Conservation (phyloP, 2,113 vertebrate genomes). For the Oreochromis aureus region DNA sequence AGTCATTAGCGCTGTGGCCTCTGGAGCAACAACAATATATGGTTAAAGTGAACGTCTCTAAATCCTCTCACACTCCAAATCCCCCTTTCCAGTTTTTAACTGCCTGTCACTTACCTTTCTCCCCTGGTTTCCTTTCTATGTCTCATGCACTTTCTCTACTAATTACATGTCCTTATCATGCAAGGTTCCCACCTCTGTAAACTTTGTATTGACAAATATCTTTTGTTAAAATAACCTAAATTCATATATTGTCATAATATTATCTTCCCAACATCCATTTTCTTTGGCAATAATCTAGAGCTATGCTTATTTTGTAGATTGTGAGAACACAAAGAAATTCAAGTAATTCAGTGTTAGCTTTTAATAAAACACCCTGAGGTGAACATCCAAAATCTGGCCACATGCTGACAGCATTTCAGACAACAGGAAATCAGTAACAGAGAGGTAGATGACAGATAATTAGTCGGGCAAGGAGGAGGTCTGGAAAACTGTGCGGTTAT, state of each 20-base stretch:
- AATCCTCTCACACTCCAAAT: background rate
- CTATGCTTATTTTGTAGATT: background rate
- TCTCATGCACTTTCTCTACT: background rate
- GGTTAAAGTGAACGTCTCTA: background rate
- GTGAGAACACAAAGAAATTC: background rate
- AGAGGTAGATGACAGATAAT: background rate
- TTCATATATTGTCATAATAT: background rate
- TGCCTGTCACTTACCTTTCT: background rate
- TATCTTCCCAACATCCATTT: background rate
- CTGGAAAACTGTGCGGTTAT: slow-evolving; percentile 1
- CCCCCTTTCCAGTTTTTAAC: background rate
- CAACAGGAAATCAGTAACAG: background rate
- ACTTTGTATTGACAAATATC: background rate
- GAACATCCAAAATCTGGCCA: background rate
- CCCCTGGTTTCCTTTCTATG: background rate
- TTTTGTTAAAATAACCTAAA: background rate
- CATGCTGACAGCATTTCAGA: background rate
- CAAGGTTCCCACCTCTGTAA: background rate
- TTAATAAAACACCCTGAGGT: background rate
- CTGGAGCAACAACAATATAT: slow-evolving; percentile 9
- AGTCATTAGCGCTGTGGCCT: slow-evolving; percentile 14
- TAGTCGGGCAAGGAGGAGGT: background rate
- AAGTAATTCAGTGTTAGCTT: background rate
- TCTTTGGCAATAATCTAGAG: background rate
- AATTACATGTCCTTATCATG: background rate